Conservation (phyloP, 2,888 invertebrate genomes). For the Ichneumon xanthorius region DNA sequence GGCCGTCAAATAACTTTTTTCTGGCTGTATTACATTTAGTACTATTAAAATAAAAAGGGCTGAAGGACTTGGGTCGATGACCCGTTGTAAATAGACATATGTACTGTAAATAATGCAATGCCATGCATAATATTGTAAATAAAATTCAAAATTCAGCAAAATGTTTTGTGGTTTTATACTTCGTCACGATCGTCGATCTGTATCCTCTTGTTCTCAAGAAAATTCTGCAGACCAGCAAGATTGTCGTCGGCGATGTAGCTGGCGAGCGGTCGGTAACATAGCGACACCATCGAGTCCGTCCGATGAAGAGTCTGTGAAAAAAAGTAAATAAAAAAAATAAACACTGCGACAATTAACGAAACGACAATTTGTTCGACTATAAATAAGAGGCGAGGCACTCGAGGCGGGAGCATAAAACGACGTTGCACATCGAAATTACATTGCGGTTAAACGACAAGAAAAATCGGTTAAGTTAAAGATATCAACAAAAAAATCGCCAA, state of each 20-base stretch:
- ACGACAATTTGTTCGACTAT: neutral
- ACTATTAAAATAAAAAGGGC: neutral
- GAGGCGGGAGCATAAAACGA: conserved; percentile 25
- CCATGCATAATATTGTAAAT: too few relatives aligned
- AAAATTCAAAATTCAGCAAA: neutral
- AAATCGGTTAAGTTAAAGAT: conserved; percentile 28
- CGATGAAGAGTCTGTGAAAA: conserved; percentile 92
- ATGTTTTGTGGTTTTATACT: conserved; percentile 85
- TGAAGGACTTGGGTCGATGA: too few relatives aligned
- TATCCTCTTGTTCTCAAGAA: conserved; percentile 93
- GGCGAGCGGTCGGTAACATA: conserved; percentile 93
- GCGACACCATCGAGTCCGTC: conserved; percentile 96
- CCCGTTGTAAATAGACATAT: neutral
- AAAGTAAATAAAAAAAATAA: conserved; percentile 58
- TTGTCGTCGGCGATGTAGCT: conserved; percentile 93
- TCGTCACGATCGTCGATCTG: conserved; percentile 95
- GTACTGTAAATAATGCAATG: too few relatives aligned
- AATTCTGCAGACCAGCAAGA: conserved; percentile 91
- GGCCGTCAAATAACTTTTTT: too few relatives aligned
- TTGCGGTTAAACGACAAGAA: conserved; percentile 42
- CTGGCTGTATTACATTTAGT: too few relatives aligned
- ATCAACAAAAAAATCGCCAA: conserved; percentile 38
- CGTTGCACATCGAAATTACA: conserved; percentile 50
- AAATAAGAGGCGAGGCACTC: neutral
- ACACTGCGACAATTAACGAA: conserved; percentile 6